A percentile compares a stretch with the other conserved stretches of the same genome.
phyloP scores from a whole-genome alignment of 2,888 invertebrate species.

The Crossocerus cetratus region DNA sequence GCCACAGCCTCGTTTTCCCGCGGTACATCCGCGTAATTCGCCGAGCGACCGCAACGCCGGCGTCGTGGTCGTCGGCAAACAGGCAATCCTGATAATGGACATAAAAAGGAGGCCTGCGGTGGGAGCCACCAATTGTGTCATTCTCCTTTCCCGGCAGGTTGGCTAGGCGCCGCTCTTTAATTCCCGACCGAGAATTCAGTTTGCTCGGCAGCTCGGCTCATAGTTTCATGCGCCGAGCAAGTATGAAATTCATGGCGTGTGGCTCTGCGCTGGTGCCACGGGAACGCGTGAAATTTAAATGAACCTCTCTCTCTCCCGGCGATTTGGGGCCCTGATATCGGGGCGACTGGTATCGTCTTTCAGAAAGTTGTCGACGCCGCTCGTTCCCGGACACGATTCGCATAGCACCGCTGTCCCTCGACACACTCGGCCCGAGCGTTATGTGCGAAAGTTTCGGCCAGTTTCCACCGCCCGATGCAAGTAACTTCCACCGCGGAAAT shows the following conservation, averaged over 20 bases:
- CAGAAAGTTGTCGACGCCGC: slow-evolving; percentile 24
- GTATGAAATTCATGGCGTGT: slow-evolving; percentile 29
- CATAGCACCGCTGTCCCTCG: slow-evolving; percentile 13
- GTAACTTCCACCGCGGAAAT: slow-evolving; percentile 22
- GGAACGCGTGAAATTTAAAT: slow-evolving; percentile 37
- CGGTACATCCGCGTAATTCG: slow-evolving; percentile 42
- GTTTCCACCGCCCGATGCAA: slow-evolving; percentile 15
- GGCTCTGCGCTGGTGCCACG: slow-evolving; percentile 5
- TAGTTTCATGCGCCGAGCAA: neutral
- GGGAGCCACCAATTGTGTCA: neutral
- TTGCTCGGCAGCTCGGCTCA: slow-evolving; percentile 1
- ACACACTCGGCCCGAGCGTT: slow-evolving; percentile 23
- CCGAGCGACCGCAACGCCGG: neutral
- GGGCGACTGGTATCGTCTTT: slow-evolving; percentile 8
- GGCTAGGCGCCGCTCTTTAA: neutral
- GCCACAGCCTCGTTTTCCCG: slow-evolving; percentile 15
- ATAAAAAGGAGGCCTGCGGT: slow-evolving; percentile 14
- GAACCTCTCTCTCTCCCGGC: slow-evolving; percentile 14
- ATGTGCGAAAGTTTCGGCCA: slow-evolving; percentile 18
- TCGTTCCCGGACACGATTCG: slow-evolving; percentile 4
- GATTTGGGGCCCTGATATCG: neutral
- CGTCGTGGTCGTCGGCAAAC: slow-evolving; percentile 22
- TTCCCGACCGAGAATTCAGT: slow-evolving; percentile 12
- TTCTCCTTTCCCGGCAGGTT: slow-evolving; percentile 9
- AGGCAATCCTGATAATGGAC: slow-evolving; percentile 50